Conservation (phyloP, 92 coral and sea anemone species). For the Montipora capitata region DNA sequence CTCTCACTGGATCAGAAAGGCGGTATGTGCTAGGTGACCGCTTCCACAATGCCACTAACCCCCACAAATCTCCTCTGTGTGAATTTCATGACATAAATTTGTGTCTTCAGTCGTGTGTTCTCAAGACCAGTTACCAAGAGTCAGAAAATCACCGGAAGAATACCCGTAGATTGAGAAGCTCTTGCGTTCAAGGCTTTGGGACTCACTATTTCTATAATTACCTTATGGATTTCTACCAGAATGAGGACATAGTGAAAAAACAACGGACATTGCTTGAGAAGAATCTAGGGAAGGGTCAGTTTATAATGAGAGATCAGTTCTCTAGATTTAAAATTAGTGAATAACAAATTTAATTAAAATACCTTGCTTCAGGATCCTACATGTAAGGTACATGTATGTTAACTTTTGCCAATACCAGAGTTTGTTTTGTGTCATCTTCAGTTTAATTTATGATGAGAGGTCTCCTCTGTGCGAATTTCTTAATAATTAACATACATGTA, state of each 20-base stretch:
- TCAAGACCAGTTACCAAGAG: slow-evolving; percentile 69
- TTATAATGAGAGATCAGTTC: not conserved
- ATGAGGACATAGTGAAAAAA: too few species aligned
- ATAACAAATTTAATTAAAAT: too few species aligned
- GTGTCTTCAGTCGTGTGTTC: slow-evolving; percentile 38
- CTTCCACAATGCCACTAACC: slow-evolving; percentile 12
- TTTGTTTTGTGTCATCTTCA: too few species aligned
- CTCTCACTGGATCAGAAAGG: not conserved
- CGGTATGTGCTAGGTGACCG: slow-evolving; percentile 58
- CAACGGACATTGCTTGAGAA: too few species aligned
- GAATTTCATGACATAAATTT: slow-evolving; percentile 44
- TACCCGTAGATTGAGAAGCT: slow-evolving; percentile 30
- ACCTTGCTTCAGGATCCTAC: too few species aligned
- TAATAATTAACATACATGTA: slow-evolving; percentile 4
- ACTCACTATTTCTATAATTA: too few species aligned
- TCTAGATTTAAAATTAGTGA: too few species aligned
- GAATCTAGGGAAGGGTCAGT: not conserved
- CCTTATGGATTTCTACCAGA: too few species aligned
- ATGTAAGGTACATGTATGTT: too few species aligned
- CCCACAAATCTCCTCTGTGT: not conserved
- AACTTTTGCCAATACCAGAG: too few species aligned
- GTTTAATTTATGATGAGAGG: not conserved
- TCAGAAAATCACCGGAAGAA: slow-evolving; percentile 66
- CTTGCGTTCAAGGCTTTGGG: too few species aligned
- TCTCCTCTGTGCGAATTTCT: slow-evolving; percentile 59